A percentile compares a stretch with the other conserved stretches of the same genome.
Evolutionary conservation across 2,797 vertebrate species (phyloP).

Genomic region (Glossophaga mutica): DNA sequence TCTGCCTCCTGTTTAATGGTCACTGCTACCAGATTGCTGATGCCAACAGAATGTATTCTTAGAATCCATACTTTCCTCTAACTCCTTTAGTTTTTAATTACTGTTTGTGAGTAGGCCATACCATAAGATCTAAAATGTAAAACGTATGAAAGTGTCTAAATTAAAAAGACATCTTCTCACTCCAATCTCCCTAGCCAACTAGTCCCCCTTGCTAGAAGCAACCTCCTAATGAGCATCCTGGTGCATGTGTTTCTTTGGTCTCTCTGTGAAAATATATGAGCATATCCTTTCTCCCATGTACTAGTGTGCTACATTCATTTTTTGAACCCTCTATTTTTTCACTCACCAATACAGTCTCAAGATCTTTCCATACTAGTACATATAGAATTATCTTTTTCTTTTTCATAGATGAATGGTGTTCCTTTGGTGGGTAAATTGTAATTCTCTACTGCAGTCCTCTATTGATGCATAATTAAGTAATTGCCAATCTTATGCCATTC

Average conservation of each 20-base stretch:
- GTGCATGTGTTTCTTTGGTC: not conserved
- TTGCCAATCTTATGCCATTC: not conserved
- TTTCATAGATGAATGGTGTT: not conserved
- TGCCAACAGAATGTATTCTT: not conserved
- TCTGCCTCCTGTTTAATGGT: not conserved
- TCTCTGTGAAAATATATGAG: not conserved
- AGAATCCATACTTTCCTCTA: not conserved
- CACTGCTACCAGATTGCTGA: not conserved
- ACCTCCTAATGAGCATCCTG: not conserved
- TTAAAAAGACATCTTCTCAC: not conserved
- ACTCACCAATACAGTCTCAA: not conserved
- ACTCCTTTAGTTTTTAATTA: not conserved
- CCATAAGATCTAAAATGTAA: not conserved
- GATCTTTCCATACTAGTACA: not conserved
- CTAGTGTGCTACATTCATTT: not conserved
- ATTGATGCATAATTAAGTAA: not conserved
- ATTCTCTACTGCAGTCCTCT: not conserved
- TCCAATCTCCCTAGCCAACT: not conserved
- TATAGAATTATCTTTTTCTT: not conserved
- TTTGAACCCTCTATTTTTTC: not conserved
- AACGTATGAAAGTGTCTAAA: not conserved
- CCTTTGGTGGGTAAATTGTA: not conserved
- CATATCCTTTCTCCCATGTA: not conserved
- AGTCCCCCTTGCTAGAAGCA: not conserved
- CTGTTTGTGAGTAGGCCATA: not conserved